Percentiles rank a stretch among this genome's conserved stretches.
Evolutionary conservation across 30 jellyfish, hydroid and myxozoan genomes (phyloP).

Genomic region (Hydractinia symbiolongicarpus): DNA sequence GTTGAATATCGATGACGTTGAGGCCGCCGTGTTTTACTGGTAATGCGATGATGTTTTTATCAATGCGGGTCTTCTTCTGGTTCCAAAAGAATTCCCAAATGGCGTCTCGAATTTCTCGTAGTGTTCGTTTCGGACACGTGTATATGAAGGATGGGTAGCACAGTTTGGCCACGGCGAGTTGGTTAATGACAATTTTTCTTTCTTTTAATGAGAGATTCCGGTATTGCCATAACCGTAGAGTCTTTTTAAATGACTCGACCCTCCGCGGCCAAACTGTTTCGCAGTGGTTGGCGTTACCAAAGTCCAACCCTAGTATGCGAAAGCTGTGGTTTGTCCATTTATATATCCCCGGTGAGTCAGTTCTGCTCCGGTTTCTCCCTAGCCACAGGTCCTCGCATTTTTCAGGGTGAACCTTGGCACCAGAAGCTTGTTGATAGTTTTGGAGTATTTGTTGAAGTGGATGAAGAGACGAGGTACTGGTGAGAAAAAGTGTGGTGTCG

Average conservation of each 20-base stretch:
- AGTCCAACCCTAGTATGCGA: not conserved
- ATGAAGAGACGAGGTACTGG: not conserved
- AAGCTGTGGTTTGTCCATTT: too few relatives aligned
- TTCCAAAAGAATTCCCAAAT: not conserved
- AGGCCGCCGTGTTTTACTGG: slow-evolving; percentile 5
- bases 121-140: not conserved
- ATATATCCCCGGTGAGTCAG: not conserved
- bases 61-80: not conserved
- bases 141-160: not conserved
- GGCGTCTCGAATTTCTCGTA: not conserved
- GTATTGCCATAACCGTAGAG: not conserved
- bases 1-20: not conserved
- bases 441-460: not conserved
- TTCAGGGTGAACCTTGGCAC: not conserved
- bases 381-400: not conserved
- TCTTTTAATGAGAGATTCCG: not conserved
- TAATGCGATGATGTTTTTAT: not conserved
- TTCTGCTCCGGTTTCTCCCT: not conserved
- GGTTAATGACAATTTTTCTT: not conserved
- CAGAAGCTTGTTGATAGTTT: not conserved
- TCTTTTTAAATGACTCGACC: not conserved
- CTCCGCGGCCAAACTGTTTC: not conserved
- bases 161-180: not conserved
- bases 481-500: not conserved
- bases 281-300: not conserved